Base-by-base conservation (phyloP, 2,113 vertebrate species). In the Melanerpes aurifrons region DNA sequence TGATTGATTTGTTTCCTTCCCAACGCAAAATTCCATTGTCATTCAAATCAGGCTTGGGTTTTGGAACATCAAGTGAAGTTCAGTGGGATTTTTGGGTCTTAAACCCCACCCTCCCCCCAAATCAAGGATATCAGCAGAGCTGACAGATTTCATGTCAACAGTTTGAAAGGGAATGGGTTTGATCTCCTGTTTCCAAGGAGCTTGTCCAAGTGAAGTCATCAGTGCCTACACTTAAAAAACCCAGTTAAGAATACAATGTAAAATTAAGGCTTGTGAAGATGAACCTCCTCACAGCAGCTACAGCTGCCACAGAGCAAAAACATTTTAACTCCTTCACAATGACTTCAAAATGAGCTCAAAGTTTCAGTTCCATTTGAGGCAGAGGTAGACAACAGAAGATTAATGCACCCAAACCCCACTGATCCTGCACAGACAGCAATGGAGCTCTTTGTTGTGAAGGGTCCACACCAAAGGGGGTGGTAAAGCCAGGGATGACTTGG, bases 141-240 rank as follows among this genome's bases (percentile, higher is more conserved):
- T 26, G 14, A 82, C 89, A 61, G 58, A 28, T 79, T 87, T 73
- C 6, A 32, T 82, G 78, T 61, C 67, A 75, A 18, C 32, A 48
- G 47, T 85, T 76, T 58, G 67, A 87, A 87, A 37, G n/a, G 22
- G 71, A 47, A 89, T 0, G 4, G 1, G 79, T 95, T 92, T 95
- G 89, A 96, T 96, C 84, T 91, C 64, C 50, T 5, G 2, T 93
- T 94, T 87, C 89, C 68, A 67, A 82, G 82, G 84, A 94, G 74
- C 93, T 94, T 85, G 93, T 89, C 94, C 94, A 89, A 89, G 75
- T 12, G 10, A 72, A 95, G 78, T 45, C 74, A 94, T 92, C 87
- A 92, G 78, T 76, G 84, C 31, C 81, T 48, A 72, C 82, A 82
- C 84, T 72, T 54, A 28, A 31, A 66, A 66, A 70, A 3, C 20